Evolutionary conservation across 2,797 vertebrate genomes (phyloP).

Genomic region (Propithecus deckenii): DNA sequence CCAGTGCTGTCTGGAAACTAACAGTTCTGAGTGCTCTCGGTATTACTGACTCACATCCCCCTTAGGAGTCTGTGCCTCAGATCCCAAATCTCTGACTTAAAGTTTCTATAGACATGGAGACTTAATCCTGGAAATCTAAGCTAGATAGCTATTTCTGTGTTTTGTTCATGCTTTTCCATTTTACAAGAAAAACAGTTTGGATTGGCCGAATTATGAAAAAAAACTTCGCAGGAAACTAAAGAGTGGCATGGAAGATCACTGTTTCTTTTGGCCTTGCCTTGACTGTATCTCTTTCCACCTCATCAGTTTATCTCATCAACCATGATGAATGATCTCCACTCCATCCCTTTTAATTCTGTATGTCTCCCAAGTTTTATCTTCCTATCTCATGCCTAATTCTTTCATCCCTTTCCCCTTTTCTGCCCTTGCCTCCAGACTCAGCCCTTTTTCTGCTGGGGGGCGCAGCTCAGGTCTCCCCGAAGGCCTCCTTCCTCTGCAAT

Average conservation of each 20-base stretch:
- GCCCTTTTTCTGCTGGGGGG: not conserved
- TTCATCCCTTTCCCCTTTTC: not conserved
- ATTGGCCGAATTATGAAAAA: not conserved
- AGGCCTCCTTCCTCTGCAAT: not conserved
- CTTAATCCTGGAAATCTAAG: not conserved
- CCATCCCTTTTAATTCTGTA: not conserved
- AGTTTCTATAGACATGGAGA: constrained; percentile 16
- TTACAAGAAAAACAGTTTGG: constrained; percentile 1
- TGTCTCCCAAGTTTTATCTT: not conserved
- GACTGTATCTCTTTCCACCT: not conserved
- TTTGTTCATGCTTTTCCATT: not conserved
- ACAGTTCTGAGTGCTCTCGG: not conserved
- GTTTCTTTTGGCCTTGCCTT: not conserved
- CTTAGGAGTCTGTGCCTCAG: not conserved
- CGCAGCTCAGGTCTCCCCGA: not conserved
- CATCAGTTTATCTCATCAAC: constrained; percentile 37
- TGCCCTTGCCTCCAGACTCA: not conserved
- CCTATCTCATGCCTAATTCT: not conserved
- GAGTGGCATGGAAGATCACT: not conserved
- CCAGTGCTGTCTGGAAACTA: not conserved
- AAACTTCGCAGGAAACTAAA: constrained; percentile 6
- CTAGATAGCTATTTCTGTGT: not conserved
- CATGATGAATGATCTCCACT: constrained; percentile 17
- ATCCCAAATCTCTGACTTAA: constrained; percentile 22
- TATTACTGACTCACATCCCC: not conserved